Conservation (phyloP, 2,888 invertebrate species). For the Catocala nupta region DNA sequence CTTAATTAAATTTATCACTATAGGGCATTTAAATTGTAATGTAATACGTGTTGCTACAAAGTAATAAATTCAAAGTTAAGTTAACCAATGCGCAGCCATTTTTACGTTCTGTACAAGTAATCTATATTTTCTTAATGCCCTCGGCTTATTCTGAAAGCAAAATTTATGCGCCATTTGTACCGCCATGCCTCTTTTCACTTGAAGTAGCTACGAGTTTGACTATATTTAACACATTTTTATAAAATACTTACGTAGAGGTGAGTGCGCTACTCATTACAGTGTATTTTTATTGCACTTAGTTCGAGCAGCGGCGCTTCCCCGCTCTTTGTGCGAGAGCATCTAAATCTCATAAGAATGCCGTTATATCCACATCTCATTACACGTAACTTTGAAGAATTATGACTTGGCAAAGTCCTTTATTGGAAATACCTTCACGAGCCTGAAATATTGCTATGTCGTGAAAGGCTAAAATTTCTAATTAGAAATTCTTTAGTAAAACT, state of each 20-base stretch:
- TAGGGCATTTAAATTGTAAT: too few relatives aligned
- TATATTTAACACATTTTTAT: slow-evolving; percentile 64
- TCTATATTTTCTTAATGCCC: slow-evolving; percentile 78
- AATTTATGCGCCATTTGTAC: slow-evolving; percentile 82
- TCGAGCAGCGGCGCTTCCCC: slow-evolving; percentile 43
- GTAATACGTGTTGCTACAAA: slow-evolving; percentile 16
- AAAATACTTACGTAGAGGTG: slow-evolving; percentile 34
- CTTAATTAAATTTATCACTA: too few relatives aligned
- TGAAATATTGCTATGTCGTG: slow-evolving; percentile 87
- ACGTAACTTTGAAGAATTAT: slow-evolving; percentile 87
- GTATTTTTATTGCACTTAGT: slow-evolving; percentile 41
- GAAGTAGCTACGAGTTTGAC: slow-evolving; percentile 69
- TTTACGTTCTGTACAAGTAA: slow-evolving; percentile 69
- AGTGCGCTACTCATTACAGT: slow-evolving; percentile 49
- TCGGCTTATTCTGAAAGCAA: slow-evolving; percentile 74
- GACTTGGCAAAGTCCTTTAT: slow-evolving; percentile 88
- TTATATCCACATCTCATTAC: slow-evolving; percentile 87
- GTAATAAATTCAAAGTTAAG: slow-evolving; percentile 51
- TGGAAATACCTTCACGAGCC: slow-evolving; percentile 87
- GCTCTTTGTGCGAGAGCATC: slow-evolving; percentile 63
- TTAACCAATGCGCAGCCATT: slow-evolving; percentile 61
- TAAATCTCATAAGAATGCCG: slow-evolving; percentile 82
- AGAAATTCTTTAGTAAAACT: slow-evolving; percentile 86
- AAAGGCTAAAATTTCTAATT: slow-evolving; percentile 87
- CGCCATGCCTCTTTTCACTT: slow-evolving; percentile 67